Evolutionary conservation across 1,140 invertebrate genomes (phyloP), one percentile per base, ranked within the genome.

Genomic region (Lepidurus couesii): DNA sequence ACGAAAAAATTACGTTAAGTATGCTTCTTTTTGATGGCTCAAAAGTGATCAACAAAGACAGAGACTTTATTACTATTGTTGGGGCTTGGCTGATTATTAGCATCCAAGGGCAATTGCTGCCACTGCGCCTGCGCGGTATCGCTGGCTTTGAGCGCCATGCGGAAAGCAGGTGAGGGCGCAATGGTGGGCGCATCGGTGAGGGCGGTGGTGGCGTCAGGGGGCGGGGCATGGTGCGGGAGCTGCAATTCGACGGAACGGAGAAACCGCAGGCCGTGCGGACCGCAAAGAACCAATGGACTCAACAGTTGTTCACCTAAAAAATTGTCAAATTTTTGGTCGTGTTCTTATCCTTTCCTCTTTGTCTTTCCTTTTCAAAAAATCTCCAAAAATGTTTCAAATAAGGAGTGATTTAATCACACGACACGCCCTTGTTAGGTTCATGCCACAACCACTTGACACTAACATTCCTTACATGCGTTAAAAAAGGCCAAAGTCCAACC

Each of bases 231-330:
- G 81, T 89, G 88, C 13, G 89, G 89, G 43, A 90, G 84, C 44
- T 86, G 82, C 42, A 98, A 88, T 83, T 96, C 95, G 80, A 98
- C 93, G 24, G 95, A 94, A 82, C 90, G 89, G 43, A 90, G 85
- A 86, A 98, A 98, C 84, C 92, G 90, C 77, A 96, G 89, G 77
- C 95, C 95, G 87, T 95, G 93, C 11, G 96, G 96, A 76, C 96
- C 96, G 87, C 95, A 97, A 92, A 97, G 95, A 81, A 97, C 94
- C 81, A 97, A 87, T 73, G 96, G 96, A 83, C 93, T 95, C 76
- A 96, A 88, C 86, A 97, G 90, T 65, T 93, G 92, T 89, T 97
- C 95, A 90, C 95, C 95, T 96, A 84, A 21, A 84, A 84, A 80
- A 82, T 47, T 21, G 7, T 65, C 13, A 65, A 1, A n/a, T 13